Percentiles rank a stretch among this genome's conserved stretches.
Evolutionary conservation across 1,140 invertebrate genomes (phyloP).

Genomic region (Nomia melanderi): DNA sequence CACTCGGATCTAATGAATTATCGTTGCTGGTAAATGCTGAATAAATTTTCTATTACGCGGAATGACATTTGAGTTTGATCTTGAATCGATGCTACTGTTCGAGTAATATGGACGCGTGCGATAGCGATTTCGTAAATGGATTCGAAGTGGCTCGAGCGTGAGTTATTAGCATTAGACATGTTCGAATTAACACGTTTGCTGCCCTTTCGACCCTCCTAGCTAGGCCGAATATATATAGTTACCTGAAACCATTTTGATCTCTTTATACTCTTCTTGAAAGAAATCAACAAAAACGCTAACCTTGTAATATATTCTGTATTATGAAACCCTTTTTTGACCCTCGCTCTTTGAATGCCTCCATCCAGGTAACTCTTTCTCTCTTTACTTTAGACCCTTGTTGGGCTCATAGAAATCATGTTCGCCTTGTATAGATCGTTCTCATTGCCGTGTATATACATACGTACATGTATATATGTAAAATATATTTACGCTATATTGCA

Average conservation of each 20-base stretch:
- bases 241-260: slow-evolving; percentile 65
- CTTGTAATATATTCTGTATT: slow-evolving; percentile 73
- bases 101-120: too few relatives aligned
- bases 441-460: slow-evolving; percentile 32
- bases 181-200: slow-evolving; percentile 74
- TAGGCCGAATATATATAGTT: slow-evolving; percentile 70
- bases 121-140: neutral
- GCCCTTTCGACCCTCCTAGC: slow-evolving; percentile 69
- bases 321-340: slow-evolving; percentile 70
- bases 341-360: slow-evolving; percentile 74
- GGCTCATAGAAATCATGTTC: slow-evolving; percentile 57
- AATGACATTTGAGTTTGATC: too few relatives aligned
- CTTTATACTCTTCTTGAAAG: slow-evolving; percentile 61
- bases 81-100: too few relatives aligned
- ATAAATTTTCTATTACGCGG: too few relatives aligned
- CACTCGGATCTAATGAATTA: too few relatives aligned
- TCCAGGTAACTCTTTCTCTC: slow-evolving; percentile 74
- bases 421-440: slow-evolving; percentile 57
- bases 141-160: slow-evolving; percentile 64
- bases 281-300: slow-evolving; percentile 62
- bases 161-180: slow-evolving; percentile 70
- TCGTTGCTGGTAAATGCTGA: too few relatives aligned
- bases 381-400: slow-evolving; percentile 72
- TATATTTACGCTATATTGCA: neutral
- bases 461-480: too few relatives aligned